These are phyloP conservation scores for Spinibarbus caldwelli DNA, from an alignment of 2,797 vertebrate genomes.

Conservation along the genomic window DNA sequence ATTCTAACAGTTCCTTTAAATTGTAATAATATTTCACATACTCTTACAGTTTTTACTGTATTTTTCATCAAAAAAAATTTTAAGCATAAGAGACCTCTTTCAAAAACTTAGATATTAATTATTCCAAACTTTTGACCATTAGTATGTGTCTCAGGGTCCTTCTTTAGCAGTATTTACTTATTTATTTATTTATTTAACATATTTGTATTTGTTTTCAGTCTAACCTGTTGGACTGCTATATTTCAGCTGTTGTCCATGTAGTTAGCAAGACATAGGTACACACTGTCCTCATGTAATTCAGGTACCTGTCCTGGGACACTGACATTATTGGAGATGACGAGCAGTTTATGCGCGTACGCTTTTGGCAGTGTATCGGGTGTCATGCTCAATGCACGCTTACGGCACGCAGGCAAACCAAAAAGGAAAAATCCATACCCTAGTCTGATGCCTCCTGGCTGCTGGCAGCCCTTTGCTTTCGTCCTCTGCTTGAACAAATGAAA, in stretches of 20 bases:
- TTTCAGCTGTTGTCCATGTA: background rate
- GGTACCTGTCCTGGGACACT: conserved; percentile 23
- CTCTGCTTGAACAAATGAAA: conserved; percentile 41
- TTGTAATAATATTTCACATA: background rate
- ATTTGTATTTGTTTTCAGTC: background rate
- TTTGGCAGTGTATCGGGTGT: conserved; percentile 50
- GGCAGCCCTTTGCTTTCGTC: conserved; percentile 41
- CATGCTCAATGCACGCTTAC: conserved; percentile 23
- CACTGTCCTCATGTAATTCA: background rate
- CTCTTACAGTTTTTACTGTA: background rate
- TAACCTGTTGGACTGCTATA: background rate
- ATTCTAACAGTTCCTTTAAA: background rate
- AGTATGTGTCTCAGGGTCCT: background rate
- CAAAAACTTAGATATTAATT: background rate
- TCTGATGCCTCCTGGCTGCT: conserved; percentile 52
- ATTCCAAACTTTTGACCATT: background rate
- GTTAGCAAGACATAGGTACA: background rate
- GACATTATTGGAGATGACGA: conserved; percentile 35
- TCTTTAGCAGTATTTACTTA: background rate
- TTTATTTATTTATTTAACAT: background rate
- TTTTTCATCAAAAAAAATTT: background rate
- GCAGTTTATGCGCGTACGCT: conserved; percentile 20
- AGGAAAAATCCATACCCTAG: conserved; percentile 63
- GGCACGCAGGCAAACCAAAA: background rate
- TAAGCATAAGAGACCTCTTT: background rate